Evolutionary conservation across 2,797 vertebrate species (phyloP).

Genomic region (Taenioides sp.): DNA sequence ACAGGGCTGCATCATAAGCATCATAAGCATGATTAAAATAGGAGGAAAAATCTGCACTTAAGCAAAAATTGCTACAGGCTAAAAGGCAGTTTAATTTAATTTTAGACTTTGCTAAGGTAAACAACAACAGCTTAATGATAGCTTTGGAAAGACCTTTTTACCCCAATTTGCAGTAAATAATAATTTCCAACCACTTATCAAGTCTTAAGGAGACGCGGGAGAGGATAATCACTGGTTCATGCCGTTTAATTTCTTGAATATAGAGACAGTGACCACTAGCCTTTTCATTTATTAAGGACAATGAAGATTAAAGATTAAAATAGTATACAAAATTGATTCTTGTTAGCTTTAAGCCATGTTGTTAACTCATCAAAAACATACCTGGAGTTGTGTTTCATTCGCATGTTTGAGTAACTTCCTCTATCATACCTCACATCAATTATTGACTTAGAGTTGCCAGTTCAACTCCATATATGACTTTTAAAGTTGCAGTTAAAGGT

Average conservation of each 20-base stretch:
- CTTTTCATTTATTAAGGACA: neutral
- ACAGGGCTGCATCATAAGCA: constrained; percentile 21
- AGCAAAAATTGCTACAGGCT: constrained; percentile 20
- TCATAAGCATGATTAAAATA: constrained; percentile 18
- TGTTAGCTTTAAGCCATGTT: too few species aligned
- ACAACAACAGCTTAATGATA: constrained; percentile 7
- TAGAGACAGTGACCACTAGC: neutral
- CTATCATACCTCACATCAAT: too few species aligned
- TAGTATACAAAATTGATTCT: too few species aligned
- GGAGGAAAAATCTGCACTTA: constrained; percentile 21
- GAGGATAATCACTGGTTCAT: neutral
- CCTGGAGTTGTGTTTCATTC: too few species aligned
- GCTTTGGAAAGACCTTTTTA: constrained; percentile 11
- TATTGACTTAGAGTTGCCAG: too few species aligned
- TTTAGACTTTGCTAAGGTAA: neutral
- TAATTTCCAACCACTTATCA: constrained; percentile 6
- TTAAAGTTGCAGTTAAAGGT: too few species aligned
- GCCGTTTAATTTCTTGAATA: neutral
- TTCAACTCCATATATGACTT: too few species aligned
- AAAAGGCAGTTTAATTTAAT: constrained; percentile 7
- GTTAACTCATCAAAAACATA: too few species aligned
- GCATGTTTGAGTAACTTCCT: too few species aligned
- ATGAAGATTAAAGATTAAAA: neutral
- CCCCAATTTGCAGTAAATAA: neutral
- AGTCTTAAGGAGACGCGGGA: neutral